A percentile compares a stretch with the other conserved stretches of the same genome.
Evolutionary conservation across 2,113 vertebrate genomes (phyloP).

Genomic region (Nycticryphes semicollaris): DNA sequence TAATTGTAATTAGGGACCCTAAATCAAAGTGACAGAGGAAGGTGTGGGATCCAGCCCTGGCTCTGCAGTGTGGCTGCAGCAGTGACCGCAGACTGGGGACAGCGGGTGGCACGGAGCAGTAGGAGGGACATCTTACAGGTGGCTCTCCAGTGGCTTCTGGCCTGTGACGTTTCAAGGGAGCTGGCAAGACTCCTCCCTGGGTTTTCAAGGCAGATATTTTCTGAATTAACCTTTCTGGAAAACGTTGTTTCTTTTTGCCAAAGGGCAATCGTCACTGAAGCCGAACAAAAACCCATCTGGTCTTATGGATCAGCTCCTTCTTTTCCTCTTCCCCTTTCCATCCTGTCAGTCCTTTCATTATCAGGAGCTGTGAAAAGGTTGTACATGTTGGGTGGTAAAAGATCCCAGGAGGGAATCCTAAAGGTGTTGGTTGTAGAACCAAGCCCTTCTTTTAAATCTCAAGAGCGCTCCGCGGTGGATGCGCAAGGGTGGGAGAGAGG

Average conservation of each 20-base stretch:
- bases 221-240: not conserved
- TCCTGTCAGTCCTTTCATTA: not conserved
- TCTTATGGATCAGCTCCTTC: not conserved
- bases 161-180: not conserved
- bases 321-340: not conserved
- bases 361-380: not conserved
- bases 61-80: not conserved
- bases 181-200: not conserved
- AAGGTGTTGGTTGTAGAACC: not conserved
- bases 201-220: not conserved
- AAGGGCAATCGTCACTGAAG: not conserved
- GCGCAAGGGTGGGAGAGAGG: not conserved
- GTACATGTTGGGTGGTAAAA: not conserved
- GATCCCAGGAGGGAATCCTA: not conserved
- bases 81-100: not conserved
- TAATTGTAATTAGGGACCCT: not conserved
- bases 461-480: accelerated
- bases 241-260: not conserved
- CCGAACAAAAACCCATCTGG: not conserved
- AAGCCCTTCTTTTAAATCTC: not conserved
- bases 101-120: not conserved
- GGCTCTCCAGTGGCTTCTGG: not conserved
- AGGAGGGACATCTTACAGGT: not conserved
- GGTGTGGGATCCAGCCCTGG: not conserved
- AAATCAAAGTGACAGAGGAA: not conserved